Evolutionary conservation across 2,888 invertebrate species (phyloP).

Genomic region (Eledona agricola): DNA sequence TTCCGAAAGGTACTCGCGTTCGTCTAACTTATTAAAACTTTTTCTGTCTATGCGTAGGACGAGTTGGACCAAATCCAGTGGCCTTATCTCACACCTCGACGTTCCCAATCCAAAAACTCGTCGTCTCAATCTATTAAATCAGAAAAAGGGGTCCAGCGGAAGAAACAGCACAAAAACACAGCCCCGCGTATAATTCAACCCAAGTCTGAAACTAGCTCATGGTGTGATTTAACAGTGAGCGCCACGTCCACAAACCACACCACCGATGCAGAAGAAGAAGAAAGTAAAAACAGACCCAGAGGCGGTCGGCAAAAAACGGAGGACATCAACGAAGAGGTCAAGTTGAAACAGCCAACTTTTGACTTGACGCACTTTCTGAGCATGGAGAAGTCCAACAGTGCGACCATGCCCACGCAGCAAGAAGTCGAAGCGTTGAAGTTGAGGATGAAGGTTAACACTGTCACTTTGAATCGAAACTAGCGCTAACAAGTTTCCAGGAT

Average conservation of each 20-base stretch:
- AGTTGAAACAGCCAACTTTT: neutral
- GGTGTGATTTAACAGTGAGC: conserved; percentile 18
- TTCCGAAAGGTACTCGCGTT: neutral
- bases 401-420: conserved; percentile 3
- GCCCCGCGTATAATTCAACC: too few species aligned
- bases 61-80: conserved; percentile 6
- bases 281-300: too few species aligned
- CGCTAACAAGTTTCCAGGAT: conserved; percentile 14
- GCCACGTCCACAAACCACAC: neutral
- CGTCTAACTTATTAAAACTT: neutral
- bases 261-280: conserved; percentile 8
- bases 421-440: conserved; percentile 25
- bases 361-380: neutral
- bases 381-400: neutral
- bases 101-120: too few species aligned
- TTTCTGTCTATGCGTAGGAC: conserved; percentile 5
- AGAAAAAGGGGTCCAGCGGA: too few species aligned
- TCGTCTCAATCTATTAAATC: too few species aligned
- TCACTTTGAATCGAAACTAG: neutral
- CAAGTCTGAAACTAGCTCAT: conserved; percentile 14
- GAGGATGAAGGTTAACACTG: conserved; percentile 28
- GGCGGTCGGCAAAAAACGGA: conserved; percentile 6
- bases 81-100: too few species aligned
- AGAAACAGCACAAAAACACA: too few species aligned
- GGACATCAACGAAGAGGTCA: conserved; percentile 12